Percentiles rank a stretch among this genome's conserved stretches.
Evolutionary conservation across 1,140 invertebrate species (phyloP).

Genomic region (Papilio polytes): DNA sequence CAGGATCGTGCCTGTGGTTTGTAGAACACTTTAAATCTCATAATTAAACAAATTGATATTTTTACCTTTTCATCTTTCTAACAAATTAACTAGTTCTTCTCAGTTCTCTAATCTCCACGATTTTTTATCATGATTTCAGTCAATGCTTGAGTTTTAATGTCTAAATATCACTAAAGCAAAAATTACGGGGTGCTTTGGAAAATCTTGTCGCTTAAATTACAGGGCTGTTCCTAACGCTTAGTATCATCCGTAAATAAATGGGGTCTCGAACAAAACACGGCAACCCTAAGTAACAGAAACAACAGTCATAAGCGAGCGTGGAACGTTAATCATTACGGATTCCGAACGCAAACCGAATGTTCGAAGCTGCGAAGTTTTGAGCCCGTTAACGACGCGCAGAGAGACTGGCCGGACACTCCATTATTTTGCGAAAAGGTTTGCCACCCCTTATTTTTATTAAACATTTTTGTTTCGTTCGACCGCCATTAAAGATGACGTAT

Average conservation of each 20-base stretch:
- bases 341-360: slow-evolving; percentile 54
- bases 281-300: slow-evolving; percentile 50
- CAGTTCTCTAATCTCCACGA: no score
- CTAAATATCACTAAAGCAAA: neutral
- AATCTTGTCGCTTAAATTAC: slow-evolving; percentile 9
- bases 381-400: slow-evolving; percentile 70
- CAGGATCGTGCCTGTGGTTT: neutral
- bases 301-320: slow-evolving; percentile 62
- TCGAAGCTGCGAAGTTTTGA: slow-evolving; percentile 62
- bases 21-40: neutral
- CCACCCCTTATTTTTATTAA: slow-evolving; percentile 60
- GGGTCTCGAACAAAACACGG: slow-evolving; percentile 45
- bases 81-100: no score
- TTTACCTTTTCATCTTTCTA: neutral
- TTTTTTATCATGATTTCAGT: no score
- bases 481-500: slow-evolving; percentile 70
- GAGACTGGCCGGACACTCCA: slow-evolving; percentile 71
- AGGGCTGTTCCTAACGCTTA: neutral
- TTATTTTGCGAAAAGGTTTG: slow-evolving; percentile 72
- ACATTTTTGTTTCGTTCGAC: slow-evolving; percentile 63
- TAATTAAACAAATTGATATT: neutral
- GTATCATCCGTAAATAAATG: slow-evolving; percentile 45
- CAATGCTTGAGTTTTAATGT: no score
- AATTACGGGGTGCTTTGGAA: neutral
- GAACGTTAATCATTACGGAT: slow-evolving; percentile 68